Base-by-base conservation (phyloP, 2,113 vertebrate species). In the Camelus bactrianus region DNA sequence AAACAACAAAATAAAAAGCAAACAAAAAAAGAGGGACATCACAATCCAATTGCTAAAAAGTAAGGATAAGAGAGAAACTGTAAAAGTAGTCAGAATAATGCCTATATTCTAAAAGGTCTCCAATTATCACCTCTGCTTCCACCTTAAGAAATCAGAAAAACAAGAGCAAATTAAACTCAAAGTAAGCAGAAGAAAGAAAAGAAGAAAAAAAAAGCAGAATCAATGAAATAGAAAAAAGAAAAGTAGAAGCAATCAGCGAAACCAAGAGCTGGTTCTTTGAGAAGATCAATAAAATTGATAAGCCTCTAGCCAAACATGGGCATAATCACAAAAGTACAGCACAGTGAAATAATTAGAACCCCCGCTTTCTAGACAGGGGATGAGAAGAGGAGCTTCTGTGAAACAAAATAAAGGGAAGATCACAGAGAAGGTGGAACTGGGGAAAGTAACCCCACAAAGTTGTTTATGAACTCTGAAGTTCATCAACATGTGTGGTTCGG, bases 101-200 rank as follows among this genome's bases (percentile, higher is more conserved):
- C 26, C 9, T 52, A 2, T 30, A 95, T 64, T 38, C 77, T 54
- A 84, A 83, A 89, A 89, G 28, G 54, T 60, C 22, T 73, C 75
- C 77, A 82, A 69, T 56, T 83, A 88, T 38, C n/a, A 90, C 8
- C 19, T 79, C 35, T 64, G 52, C 42, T 87, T 91, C 58, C 16
- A 89, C 32, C 38, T 89, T 73, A 92, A 92, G 12, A 97, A 95
- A 89, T 56, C 15, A 87, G 24, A 89, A 89, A 80, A 83, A 38
- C 30, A 83, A 89, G 70, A 79, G 35, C 42, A 93, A 86, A 93
- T 56, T 89, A 89, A 92, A 85, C 38, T 17, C 46, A 88, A 81
- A 77, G 10, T 15, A 69, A 62, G 32, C 24, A 89, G 30, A 67
- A 38, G 54, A 17, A 88, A 52, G 28, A 38, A 85, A 93, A 64